Conservation (phyloP, 2,888 invertebrate genomes). For the Chloroclysta siterata region DNA sequence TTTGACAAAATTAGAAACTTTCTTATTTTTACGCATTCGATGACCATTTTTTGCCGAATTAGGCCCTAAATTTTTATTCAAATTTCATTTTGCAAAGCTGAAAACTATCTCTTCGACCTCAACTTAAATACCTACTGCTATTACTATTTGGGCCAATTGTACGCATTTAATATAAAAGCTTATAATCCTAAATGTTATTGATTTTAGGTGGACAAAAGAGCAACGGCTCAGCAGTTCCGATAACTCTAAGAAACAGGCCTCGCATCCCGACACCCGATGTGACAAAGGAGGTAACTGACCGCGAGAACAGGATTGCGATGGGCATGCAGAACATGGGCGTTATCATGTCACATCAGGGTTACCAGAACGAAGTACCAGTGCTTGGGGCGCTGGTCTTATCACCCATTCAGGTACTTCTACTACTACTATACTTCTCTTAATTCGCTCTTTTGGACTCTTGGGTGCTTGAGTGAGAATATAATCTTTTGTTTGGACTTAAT, state of each 20-base stretch:
- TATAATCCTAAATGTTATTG: background rate
- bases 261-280: constrained; percentile 95
- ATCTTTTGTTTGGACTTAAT: background rate
- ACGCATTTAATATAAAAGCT: no score
- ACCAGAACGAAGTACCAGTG: constrained; percentile 88
- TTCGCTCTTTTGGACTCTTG: background rate
- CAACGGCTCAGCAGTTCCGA: constrained; percentile 87
- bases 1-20: background rate
- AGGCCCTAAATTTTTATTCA: constrained; percentile 6
- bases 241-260: constrained; percentile 91
- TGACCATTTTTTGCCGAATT: constrained; percentile 13
- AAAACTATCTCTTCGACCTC: constrained; percentile 7
- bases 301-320: constrained; percentile 87
- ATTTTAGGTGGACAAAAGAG: constrained; percentile 87
- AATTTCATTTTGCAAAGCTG: constrained; percentile 1
- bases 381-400: constrained; percentile 91
- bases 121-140: background rate
- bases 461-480: background rate
- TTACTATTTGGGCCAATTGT: no score
- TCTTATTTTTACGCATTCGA: constrained; percentile 2
- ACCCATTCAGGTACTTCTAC: constrained; percentile 86
- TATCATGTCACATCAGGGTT: constrained; percentile 88
- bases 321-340: constrained; percentile 86
- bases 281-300: constrained; percentile 90
- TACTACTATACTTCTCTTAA: no score